phyloP scores from a whole-genome alignment of 2,113 vertebrate species.

The Callithrix jacchus region DNA sequence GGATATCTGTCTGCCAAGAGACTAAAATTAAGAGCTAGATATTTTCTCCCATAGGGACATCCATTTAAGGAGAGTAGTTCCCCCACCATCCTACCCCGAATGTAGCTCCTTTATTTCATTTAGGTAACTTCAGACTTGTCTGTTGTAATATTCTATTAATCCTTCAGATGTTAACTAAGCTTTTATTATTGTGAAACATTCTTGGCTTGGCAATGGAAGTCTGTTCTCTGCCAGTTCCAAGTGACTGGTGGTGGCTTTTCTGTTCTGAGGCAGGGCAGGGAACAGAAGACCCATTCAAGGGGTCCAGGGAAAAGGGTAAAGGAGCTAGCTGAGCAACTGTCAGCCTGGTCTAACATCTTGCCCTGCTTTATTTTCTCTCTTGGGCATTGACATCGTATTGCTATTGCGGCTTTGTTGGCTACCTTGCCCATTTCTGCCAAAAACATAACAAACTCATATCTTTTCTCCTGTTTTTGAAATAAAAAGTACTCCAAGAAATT shows the following conservation, averaged over 20 bases:
- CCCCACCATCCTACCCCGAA: not conserved
- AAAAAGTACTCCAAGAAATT: slow-evolving; percentile 16
- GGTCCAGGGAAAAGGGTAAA: not conserved
- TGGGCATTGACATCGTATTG: not conserved
- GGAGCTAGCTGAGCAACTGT: not conserved
- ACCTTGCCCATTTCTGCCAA: not conserved
- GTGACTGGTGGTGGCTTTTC: slow-evolving; percentile 35
- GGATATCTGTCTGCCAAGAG: slow-evolving; percentile 51
- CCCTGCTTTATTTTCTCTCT: not conserved
- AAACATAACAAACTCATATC: not conserved
- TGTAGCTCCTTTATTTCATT: slow-evolving; percentile 57
- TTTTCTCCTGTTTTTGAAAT: slow-evolving; percentile 24
- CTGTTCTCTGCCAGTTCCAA: not conserved
- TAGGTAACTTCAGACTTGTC: slow-evolving; percentile 34
- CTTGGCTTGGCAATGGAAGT: slow-evolving; percentile 12
- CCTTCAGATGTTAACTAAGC: not conserved
- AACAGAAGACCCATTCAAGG: not conserved
- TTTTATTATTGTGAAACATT: slow-evolving; percentile 42
- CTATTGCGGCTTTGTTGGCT: not conserved
- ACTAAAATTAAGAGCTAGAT: slow-evolving; percentile 65
- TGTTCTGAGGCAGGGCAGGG: not conserved
- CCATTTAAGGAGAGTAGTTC: slow-evolving; percentile 28
- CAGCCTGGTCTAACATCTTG: not conserved
- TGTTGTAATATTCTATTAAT: slow-evolving; percentile 2
- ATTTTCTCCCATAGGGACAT: slow-evolving; percentile 48